phyloP scores from a whole-genome alignment of 2,113 vertebrate genomes.

The Paramisgurnus dabryanus region DNA sequence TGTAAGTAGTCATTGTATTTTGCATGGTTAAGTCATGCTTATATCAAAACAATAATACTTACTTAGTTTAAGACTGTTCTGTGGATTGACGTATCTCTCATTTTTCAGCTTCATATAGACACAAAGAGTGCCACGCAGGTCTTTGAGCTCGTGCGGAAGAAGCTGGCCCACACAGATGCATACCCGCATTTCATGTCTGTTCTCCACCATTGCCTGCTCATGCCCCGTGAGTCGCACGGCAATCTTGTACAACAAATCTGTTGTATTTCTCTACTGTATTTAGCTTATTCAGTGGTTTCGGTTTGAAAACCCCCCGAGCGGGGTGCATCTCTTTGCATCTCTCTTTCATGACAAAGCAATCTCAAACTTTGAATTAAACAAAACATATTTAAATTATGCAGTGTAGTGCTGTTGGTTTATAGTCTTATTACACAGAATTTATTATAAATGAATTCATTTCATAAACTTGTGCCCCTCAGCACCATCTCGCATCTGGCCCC shows the following conservation, averaged over 20 bases:
- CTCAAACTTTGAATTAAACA: too few species aligned
- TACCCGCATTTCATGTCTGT: conserved; percentile 99
- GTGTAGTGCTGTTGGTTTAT: too few species aligned
- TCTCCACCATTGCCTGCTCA: conserved; percentile 97
- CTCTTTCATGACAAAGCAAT: too few species aligned
- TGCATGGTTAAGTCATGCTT: background rate
- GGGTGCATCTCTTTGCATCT: too few species aligned
- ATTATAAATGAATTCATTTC: too few species aligned
- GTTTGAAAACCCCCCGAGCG: too few species aligned
- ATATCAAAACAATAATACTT: background rate
- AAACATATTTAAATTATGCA: too few species aligned
- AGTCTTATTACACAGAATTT: too few species aligned
- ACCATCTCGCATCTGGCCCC: too few species aligned
- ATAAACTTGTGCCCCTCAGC: too few species aligned
- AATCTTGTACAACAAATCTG: background rate
- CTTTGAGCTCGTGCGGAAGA: conserved; percentile 95
- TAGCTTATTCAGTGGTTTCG: too few species aligned
- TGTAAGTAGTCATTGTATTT: conserved; percentile 65
- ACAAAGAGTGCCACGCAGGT: conserved; percentile 97
- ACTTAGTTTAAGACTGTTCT: background rate
- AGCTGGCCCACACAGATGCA: conserved; percentile 93
- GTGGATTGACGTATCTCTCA: background rate
- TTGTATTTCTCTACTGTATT: background rate
- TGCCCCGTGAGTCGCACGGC: conserved; percentile 88
- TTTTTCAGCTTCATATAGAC: conserved; percentile 89